Conservation (phyloP, 2,797 vertebrate genomes). For the Liasis olivaceus region DNA sequence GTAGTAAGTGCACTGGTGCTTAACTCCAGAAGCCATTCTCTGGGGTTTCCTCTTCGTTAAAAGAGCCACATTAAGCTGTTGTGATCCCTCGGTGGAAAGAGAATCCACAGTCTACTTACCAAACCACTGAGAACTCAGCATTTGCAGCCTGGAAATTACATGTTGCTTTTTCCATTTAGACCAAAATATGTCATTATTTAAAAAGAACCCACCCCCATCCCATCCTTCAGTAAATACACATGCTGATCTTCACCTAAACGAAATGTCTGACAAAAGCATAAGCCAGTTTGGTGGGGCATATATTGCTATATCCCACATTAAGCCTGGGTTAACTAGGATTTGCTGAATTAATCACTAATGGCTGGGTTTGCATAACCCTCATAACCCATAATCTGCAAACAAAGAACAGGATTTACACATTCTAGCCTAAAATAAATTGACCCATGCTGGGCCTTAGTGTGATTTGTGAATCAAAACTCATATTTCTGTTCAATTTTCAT, state of each 20-base stretch:
- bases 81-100: neutral
- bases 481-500: neutral
- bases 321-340: neutral
- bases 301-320: neutral
- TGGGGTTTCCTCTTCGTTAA: neutral
- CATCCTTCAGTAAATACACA: neutral
- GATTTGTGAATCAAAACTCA: neutral
- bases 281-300: neutral
- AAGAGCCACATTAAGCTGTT: neutral
- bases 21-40: neutral
- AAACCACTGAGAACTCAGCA: neutral
- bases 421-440: neutral
- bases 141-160: neutral
- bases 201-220: neutral
- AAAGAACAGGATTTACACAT: neutral
- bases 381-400: neutral
- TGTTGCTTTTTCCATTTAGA: neutral
- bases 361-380: neutral
- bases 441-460: neutral
- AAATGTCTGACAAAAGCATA: neutral
- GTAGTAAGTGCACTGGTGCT: neutral
- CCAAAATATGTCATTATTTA: neutral
- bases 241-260: neutral
- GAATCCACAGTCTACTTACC: neutral
- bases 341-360: neutral